Evolutionary conservation across 30 jellyfish, hydroid and myxozoan species (phyloP), one percentile per base, ranked within the genome.

Genomic region (Aurelia sp.): DNA sequence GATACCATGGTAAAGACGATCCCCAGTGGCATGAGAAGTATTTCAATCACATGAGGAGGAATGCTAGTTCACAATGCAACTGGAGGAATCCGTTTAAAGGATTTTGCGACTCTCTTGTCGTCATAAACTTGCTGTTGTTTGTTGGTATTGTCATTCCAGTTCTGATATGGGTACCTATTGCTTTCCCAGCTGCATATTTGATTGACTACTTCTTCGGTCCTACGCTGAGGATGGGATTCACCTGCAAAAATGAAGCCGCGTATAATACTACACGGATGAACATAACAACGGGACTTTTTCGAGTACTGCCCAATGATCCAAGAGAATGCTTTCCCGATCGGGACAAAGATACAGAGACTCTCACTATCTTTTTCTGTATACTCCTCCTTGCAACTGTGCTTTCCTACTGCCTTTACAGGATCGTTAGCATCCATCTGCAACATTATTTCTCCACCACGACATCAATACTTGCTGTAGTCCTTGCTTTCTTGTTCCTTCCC

Each of bases 21-120:
- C 94, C 97, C 0, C 47, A 52, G 51, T 89, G 97, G 97, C 97
- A 89, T 72, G 97, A 89, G 68, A 55, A 81, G 78, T 89, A 81
- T 76, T 89, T 89, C 89, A 73, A 89, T 48, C 89, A 81, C 10
- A 89, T 89, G 97, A 85, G 97, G 13, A 47, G 55, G 27, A 81
- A 89, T 66, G 79, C 90, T 7, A 87, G 89, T 65, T 57, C 91
- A 8, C 82, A 82, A 47, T 89, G 97, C 85, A 80, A 85, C 55
- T 89, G 97, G 97, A 20, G 87, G 20, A 89, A 73, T 50, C 97
- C 97, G 47, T 4, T 81, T 2, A 47, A 11, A 33, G 97, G 97
- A 13, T 9, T 76, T 3, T 50, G 64, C 55, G 94, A 89, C 35
- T 33, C 89, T 12, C 22, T 82, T 13, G 63, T 85, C 9, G 73